Evolutionary conservation across 2,113 vertebrate species (phyloP).

Genomic region (Nothobranchius furzeri): DNA sequence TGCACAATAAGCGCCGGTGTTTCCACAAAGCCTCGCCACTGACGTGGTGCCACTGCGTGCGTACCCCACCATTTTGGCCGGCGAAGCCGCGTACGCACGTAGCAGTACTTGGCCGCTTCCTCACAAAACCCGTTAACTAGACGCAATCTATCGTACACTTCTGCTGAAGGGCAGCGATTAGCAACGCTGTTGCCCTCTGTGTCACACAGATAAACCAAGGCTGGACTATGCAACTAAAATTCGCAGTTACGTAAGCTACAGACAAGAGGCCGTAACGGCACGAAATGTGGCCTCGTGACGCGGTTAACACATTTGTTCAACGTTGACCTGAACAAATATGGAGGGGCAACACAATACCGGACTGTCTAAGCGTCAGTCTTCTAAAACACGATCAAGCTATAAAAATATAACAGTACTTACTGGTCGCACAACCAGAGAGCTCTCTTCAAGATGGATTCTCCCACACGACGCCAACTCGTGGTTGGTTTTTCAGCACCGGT

Average conservation of each 20-base stretch:
- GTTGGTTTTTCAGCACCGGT: conserved; percentile 80
- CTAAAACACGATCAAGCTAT: conserved; percentile 7
- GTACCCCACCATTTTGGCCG: conserved; percentile 79
- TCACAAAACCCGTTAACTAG: not conserved
- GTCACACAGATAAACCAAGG: conserved; percentile 37
- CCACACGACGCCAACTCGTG: conserved; percentile 78
- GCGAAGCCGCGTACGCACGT: conserved; percentile 30
- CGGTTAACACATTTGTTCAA: rapidly evolving
- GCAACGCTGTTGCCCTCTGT: conserved; percentile 15
- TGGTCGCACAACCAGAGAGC: conserved; percentile 68
- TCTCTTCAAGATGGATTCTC: conserved; percentile 81
- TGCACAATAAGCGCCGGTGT: not conserved
- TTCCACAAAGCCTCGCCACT: conserved; percentile 55
- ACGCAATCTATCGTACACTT: not conserved
- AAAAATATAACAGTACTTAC: conserved; percentile 54
- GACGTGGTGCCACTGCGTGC: conserved; percentile 45
- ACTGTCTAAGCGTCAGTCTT: not conserved
- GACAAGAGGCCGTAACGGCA: conserved; percentile 48
- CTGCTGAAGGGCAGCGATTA: not conserved
- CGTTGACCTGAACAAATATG: too few species aligned
- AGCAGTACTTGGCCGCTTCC: not conserved
- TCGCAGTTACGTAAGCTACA: conserved; percentile 71
- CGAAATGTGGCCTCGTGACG: not conserved
- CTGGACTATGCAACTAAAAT: conserved; percentile 26
- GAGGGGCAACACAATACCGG: rapidly evolving